phyloP scores from a whole-genome alignment of 2,888 invertebrate species.

The Penaeus monodon region DNA sequence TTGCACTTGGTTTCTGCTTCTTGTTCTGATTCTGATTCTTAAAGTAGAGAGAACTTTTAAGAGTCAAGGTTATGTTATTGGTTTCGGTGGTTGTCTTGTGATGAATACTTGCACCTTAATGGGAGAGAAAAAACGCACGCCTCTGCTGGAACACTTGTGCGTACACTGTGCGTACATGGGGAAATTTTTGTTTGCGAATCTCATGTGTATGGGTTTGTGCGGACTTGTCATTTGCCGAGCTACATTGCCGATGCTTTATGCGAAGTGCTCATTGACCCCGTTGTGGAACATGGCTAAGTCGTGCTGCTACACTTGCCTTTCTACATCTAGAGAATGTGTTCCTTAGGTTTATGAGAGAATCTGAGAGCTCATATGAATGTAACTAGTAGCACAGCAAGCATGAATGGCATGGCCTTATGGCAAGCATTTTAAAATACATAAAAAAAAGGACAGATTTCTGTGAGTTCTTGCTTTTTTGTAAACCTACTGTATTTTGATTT shows the following conservation, averaged over 20 bases:
- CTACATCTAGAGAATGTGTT: slow-evolving; percentile 9
- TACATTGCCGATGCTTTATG: slow-evolving; percentile 27
- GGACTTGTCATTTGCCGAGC: slow-evolving; percentile 16
- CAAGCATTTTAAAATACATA: too few species aligned
- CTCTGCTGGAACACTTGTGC: neutral
- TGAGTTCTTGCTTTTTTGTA: too few species aligned
- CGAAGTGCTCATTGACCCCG: slow-evolving; percentile 6
- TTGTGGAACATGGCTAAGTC: neutral
- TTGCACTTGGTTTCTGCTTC: neutral
- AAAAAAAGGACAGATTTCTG: too few species aligned
- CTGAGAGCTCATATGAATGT: too few species aligned
- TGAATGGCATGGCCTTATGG: neutral
- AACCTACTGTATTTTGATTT: too few species aligned
- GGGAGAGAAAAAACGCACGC: neutral
- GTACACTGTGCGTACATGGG: neutral
- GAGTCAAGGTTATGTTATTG: neutral
- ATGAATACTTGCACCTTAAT: slow-evolving; percentile 1
- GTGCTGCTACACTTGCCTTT: slow-evolving; percentile 10
- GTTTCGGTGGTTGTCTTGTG: slow-evolving; percentile 4
- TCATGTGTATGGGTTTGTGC: slow-evolving; percentile 10
- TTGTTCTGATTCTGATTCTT: neutral
- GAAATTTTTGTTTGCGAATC: neutral
- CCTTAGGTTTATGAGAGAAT: slow-evolving; percentile 5
- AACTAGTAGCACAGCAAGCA: neutral
- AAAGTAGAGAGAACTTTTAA: too few species aligned